A percentile compares a stretch with the other conserved stretches of the same genome.
Conservation (phyloP, 2,797 vertebrate genomes). For the Trematomus bernacchii region DNA sequence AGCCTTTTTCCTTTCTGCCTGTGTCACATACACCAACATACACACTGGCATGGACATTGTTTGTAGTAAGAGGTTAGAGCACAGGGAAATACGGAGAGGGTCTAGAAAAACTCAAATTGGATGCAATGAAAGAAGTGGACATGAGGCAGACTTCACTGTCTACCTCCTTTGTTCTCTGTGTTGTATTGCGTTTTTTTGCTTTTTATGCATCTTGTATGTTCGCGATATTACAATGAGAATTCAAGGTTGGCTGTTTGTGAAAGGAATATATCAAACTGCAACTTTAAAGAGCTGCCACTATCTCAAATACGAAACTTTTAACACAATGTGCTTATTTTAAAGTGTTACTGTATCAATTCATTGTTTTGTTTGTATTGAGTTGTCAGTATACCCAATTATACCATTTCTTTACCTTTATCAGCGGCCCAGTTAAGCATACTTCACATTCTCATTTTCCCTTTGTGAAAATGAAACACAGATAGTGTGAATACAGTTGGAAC, state of each 20-base stretch:
- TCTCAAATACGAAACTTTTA: background rate
- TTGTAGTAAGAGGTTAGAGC: slow-evolving; percentile 36
- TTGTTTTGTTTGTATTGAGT: slow-evolving; percentile 6
- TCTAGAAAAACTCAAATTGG: slow-evolving; percentile 20
- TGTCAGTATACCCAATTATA: background rate
- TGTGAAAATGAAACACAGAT: slow-evolving; percentile 2
- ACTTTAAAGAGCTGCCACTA: background rate
- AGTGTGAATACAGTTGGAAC: background rate
- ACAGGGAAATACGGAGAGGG: slow-evolving; percentile 30
- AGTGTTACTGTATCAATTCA: background rate
- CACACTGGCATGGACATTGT: slow-evolving; percentile 29
- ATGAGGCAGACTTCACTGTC: slow-evolving; percentile 1
- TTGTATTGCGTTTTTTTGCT: slow-evolving; percentile 27
- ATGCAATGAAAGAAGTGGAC: slow-evolving; percentile 15
- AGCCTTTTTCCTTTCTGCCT: slow-evolving; percentile 24
- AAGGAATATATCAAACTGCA: background rate
- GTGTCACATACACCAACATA: slow-evolving; percentile 1
- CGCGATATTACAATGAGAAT: slow-evolving; percentile 4
- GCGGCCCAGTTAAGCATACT: background rate
- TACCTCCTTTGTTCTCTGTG: slow-evolving; percentile 4
- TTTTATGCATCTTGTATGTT: slow-evolving; percentile 21
- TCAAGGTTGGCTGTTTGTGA: slow-evolving; percentile 1
- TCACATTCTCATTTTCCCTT: slow-evolving; percentile 9
- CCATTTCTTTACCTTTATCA: background rate
- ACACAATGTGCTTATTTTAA: background rate